Base-by-base conservation (phyloP, 2,113 vertebrate species). In the Empidonax traillii region DNA sequence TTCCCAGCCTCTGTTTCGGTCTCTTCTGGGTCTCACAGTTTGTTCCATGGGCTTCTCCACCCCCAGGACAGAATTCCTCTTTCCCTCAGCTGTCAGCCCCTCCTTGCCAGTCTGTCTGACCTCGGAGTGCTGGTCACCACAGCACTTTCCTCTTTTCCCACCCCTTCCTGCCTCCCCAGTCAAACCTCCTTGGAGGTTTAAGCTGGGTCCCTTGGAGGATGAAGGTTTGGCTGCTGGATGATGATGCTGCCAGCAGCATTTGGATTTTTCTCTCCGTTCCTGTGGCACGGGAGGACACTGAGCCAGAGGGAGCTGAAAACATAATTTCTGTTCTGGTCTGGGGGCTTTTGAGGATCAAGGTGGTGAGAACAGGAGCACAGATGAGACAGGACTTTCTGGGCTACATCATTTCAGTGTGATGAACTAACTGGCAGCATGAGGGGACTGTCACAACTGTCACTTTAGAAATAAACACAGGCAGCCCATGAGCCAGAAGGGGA, bases 391-490 rank as follows among this genome's bases (percentile, higher is more conserved):
- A 55, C 80, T 55, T 91, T 68, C 52, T 75, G 58, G 44, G 49
- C 21, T 14, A 14, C 35, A 11, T 39, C 13, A 39, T 25, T 76
- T 55, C 46, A 51, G 46, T 14, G 2, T 8, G 27, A 23, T 22
- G 28, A 65, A 47, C 19, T 5, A 25, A 12, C 0, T 2, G 51
- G 37, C 12, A 62, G 41, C 3, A 0, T 13, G 47, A 68, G 49
- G 27, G 19, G 12, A 47, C 9, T 9, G 37, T 25, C 78, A 41
- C 63, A 31, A 2, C 17, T 30, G 5, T 9, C 3, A 18, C 25
- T 24, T 21, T 27, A 58, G 49, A 46, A 44, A 31, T 27, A 39
- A 91, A 51, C 16, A 23, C 33, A 30, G 41, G 7, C 46, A 67
- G 3, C n/a, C 28, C 35, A 7, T 27, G 62, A 58, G 16, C 39